Percentiles rank a stretch among this genome's conserved stretches.
Evolutionary conservation across 2,113 vertebrate species (phyloP).

Genomic region (Cranoglanis bouderius): DNA sequence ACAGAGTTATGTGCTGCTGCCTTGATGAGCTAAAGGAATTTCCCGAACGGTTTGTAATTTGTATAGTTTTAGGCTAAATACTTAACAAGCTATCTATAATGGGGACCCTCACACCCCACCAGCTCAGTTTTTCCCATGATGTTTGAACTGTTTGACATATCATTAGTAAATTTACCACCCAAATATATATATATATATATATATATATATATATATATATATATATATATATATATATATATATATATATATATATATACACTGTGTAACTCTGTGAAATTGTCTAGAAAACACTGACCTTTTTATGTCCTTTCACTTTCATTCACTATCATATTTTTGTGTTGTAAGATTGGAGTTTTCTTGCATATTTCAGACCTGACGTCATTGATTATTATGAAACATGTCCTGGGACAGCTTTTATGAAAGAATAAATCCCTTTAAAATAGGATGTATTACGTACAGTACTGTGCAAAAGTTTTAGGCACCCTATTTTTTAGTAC

Average conservation of each 20-base stretch:
- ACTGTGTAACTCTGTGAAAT: neutral
- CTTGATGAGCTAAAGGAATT: slow-evolving; percentile 65
- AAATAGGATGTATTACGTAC: neutral
- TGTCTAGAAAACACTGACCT: neutral
- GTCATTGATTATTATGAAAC: neutral
- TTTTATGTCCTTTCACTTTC: neutral
- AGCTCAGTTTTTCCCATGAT: neutral
- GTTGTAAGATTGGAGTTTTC: neutral
- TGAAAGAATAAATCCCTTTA: neutral
- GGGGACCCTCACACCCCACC: too few species aligned
- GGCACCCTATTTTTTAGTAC: too few species aligned
- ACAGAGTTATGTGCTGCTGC: slow-evolving; percentile 56
- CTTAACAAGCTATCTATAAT: neutral
- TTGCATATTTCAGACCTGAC: neutral
- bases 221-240: neutral
- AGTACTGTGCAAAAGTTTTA: too few species aligned
- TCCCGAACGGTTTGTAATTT: slow-evolving; percentile 62
- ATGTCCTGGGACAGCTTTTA: neutral
- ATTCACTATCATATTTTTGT: neutral
- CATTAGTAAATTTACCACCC: neutral
- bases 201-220: neutral
- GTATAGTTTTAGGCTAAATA: neutral
- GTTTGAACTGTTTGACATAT: neutral
- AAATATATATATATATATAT: neutral
- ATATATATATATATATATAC: neutral